A percentile compares a stretch with the other conserved stretches of the same genome.
These are phyloP conservation scores for Rhegmatorhina hoffmannsi DNA, from an alignment of 2,113 vertebrate genomes.

Conservation along the genomic window DNA sequence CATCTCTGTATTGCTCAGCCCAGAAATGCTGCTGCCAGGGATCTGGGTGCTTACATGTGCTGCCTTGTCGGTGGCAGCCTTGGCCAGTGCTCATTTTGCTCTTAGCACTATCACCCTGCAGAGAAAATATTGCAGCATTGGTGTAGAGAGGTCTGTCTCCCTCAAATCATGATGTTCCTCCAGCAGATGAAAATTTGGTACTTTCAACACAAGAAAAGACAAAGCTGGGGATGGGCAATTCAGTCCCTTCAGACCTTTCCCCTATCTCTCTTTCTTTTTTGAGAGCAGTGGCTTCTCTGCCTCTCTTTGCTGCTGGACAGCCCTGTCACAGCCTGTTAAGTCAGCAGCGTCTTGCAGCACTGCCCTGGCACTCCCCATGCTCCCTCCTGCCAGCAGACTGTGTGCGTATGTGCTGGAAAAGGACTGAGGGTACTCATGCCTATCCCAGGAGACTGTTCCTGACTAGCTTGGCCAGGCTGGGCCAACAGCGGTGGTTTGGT, in stretches of 20 bases:
- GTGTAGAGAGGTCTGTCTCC: neutral
- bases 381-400: neutral
- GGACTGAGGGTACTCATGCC: neutral
- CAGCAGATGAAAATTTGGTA: neutral
- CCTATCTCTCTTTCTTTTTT: neutral
- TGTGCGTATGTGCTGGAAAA: neutral
- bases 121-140: neutral
- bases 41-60: fast-evolving
- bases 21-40: neutral
- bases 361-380: neutral
- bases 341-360: neutral
- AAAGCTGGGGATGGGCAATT: neutral
- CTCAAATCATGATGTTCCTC: fast-evolving
- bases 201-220: neutral
- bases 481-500: neutral
- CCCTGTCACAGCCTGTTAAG: constrained; percentile 50
- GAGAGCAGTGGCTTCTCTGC: neutral
- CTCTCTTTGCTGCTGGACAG: constrained; percentile 32
- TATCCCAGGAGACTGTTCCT: neutral
- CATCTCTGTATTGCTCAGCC: neutral
- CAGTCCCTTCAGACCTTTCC: neutral
- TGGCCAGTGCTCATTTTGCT: neutral
- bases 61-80: neutral
- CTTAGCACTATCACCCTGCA: neutral
- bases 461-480: neutral